Base-by-base conservation (phyloP, 1,140 invertebrate genomes). In the Gryon sp. region DNA sequence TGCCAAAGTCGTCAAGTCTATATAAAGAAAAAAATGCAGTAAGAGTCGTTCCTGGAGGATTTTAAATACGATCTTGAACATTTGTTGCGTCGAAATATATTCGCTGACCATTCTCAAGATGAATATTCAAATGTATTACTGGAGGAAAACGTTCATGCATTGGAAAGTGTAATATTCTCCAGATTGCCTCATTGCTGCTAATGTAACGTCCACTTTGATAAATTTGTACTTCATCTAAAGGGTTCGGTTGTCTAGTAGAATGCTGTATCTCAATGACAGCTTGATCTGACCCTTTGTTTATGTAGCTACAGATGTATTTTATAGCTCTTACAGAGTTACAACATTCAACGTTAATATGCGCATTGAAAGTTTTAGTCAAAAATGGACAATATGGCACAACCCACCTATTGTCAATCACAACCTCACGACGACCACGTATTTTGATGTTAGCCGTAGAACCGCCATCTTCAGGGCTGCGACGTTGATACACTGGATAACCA, bases 371-470 rank as follows among this genome's bases (percentile, higher is more conserved):
- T 80, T 87, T 86, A 3, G 76, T 85, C 7, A 92, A 81, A 3
- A 90, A 57, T 11, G 89, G 87, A 65, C 85, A 90, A 84, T 91
- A 91, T 50, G 89, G 90, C 20, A 91, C 90, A 52, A 91, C 79
- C 88, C 88, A 91, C 26, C 82, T 45, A 72, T 91, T 91, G 76
- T 90, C 87, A 22, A 90, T n/a, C 26, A 45, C 6, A 52, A 11
- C 46, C 30, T 60, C 8, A 59, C 8, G 15, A n/a, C 34, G 38
- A 7, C 40, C 18, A 22, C 50, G 34, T 24, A 63, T 41, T 43
- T 40, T 34, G 2, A 41, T 19, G 1, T 2, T 41, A n/a, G 40
- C 40, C 0, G 40, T 41, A 0, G 9, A 20, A 2, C 14, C 45
- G 5, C 45, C 55, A 45, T 30, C 22, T 15, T 26, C 20, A 2